These are phyloP conservation scores for Maniola hyperantus DNA, from an alignment of 2,888 invertebrate species.

Conservation along the genomic window DNA sequence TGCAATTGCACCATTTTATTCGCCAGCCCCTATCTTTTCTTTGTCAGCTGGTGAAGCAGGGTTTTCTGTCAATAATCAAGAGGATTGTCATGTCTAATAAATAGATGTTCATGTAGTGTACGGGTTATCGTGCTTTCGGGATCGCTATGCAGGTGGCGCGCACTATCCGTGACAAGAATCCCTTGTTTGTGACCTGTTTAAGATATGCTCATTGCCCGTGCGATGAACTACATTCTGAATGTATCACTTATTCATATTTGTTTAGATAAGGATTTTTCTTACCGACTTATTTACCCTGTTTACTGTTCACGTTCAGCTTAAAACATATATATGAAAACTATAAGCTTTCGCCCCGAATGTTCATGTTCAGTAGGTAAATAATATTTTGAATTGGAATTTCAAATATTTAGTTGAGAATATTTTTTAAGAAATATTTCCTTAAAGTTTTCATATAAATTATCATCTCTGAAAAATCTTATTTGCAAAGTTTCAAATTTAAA, in stretches of 20 bases:
- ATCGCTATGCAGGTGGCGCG: slow-evolving; percentile 73
- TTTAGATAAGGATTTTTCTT: neutral
- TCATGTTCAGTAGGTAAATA: neutral
- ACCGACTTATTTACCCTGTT: neutral
- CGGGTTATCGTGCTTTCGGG: slow-evolving; percentile 59
- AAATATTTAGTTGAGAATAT: too few relatives aligned
- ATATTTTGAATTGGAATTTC: too few relatives aligned
- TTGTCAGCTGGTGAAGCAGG: neutral
- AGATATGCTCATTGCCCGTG: slow-evolving; percentile 49
- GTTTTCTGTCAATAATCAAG: slow-evolving; percentile 5
- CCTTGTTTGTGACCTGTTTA: slow-evolving; percentile 63
- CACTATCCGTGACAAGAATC: slow-evolving; percentile 71
- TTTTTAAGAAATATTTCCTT: too few relatives aligned
- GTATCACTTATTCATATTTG: slow-evolving; percentile 10
- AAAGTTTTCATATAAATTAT: too few relatives aligned
- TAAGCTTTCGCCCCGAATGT: neutral
- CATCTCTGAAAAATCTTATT: too few relatives aligned
- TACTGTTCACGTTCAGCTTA: neutral
- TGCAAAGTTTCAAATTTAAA: neutral
- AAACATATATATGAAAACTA: neutral
- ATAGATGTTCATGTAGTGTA: slow-evolving; percentile 21
- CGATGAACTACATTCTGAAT: slow-evolving; percentile 33
- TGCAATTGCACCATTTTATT: too few relatives aligned
- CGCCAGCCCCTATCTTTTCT: too few relatives aligned
- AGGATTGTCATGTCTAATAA: slow-evolving; percentile 16